Evolutionary conservation across 2,888 invertebrate genomes (phyloP), one percentile per base, ranked within the genome.

Genomic region (Papilio demoleus): DNA sequence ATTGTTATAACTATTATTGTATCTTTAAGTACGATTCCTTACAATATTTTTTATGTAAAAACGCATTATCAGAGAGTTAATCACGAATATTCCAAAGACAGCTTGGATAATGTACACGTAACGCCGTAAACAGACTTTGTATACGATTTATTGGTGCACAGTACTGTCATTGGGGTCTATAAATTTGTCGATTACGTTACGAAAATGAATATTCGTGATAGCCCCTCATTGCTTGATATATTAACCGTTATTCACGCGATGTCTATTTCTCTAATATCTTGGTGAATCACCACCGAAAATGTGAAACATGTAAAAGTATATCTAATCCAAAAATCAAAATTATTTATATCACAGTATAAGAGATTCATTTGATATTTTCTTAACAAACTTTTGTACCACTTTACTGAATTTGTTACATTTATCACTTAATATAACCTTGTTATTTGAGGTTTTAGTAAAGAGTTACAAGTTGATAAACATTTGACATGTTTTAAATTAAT

Each of bases 291-390:
- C 40, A 60, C 60, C 45, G 31, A 47, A 17, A 31, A 47, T 27
- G 31, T 34, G 40, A 62, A 27, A 31, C 31, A 17, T 27, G 22
- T 47, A 36, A 59, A 34, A 45, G 38, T 31, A 58, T 38, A 53
- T 61, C 27, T 62, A 56, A 45, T 34, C 17, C 34, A 62, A 31
- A 66, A 67, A 67, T 63, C 19, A 68, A 58, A 58, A 36, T 40
- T 61, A 72, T 79, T 61, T 67, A 75, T 84, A 86, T 85, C 85
- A 85, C 85, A 85, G 84, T 76, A 77, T 74, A 75, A 74, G 75
- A 81, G 77, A 83, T 78, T 81, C 72, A 71, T 71, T 72, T 71
- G 67, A 73, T 75, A 72, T 50, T 67, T 58, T 53, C 40, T 58
- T 24, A 56, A 12, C 27, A 14, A 22, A 58, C 12, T 45, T 63